Conservation (phyloP, 2,888 invertebrate species). For the Tridacna crocea region DNA sequence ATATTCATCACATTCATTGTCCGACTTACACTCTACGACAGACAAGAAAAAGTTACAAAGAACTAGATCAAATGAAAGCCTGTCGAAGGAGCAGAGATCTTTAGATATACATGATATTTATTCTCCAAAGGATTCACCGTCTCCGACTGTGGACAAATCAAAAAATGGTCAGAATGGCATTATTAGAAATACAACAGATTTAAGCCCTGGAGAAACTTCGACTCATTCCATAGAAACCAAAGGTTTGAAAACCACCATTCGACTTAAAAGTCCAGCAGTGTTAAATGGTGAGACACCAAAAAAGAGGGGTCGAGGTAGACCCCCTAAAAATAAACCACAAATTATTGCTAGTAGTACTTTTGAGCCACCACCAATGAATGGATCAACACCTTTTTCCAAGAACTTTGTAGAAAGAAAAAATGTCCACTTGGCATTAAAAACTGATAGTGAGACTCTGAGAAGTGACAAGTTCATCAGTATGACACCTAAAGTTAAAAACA, state of each 20-base stretch:
- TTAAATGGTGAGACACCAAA: slow-evolving; percentile 59
- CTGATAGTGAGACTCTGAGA: slow-evolving; percentile 43
- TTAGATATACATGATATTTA: slow-evolving; percentile 32
- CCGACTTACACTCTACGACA: slow-evolving; percentile 1
- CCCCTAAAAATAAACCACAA: slow-evolving; percentile 56
- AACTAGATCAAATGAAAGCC: slow-evolving; percentile 48
- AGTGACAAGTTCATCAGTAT: slow-evolving; percentile 61
- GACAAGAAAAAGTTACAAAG: slow-evolving; percentile 38
- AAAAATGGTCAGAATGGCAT: slow-evolving; percentile 58
- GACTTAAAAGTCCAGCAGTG: slow-evolving; percentile 53
- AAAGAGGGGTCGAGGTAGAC: slow-evolving; percentile 61
- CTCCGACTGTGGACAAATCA: slow-evolving; percentile 12
- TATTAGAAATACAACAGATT: slow-evolving; percentile 46
- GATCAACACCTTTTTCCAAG: slow-evolving; percentile 48
- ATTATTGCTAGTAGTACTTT: slow-evolving; percentile 35
- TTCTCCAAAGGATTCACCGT: slow-evolving; percentile 39
- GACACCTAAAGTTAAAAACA: slow-evolving; percentile 89
- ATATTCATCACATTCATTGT: slow-evolving; percentile 27
- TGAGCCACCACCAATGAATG: slow-evolving; percentile 47
- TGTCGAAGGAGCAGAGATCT: slow-evolving; percentile 27
- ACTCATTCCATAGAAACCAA: slow-evolving; percentile 64
- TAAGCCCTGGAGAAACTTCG: slow-evolving; percentile 54
- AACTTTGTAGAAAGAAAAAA: slow-evolving; percentile 53
- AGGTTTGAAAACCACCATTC: slow-evolving; percentile 58
- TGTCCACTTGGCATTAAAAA: slow-evolving; percentile 48